Evolutionary conservation across 2,797 vertebrate species (phyloP), one percentile per base, ranked within the genome.

Genomic region (Neosalanx taihuensis): DNA sequence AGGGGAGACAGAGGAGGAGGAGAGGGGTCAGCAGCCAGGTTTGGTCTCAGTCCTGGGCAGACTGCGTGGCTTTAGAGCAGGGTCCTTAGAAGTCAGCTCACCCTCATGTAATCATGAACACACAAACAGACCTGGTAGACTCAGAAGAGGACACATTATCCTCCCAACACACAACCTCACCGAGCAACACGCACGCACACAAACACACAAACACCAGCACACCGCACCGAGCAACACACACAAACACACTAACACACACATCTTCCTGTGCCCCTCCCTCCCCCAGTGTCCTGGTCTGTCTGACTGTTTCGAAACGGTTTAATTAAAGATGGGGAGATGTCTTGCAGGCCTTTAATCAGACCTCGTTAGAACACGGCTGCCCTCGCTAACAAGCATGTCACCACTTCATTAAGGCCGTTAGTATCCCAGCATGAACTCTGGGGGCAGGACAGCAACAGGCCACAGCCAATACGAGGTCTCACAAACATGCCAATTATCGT

Each of bases 321-420:
- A 91, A 92, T 92, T 90, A 92, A 53, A 78, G 83, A 83, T 81
- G 75, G 79, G 81, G 62, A 82, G 84, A 89, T 64, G 75, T 83
- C 86, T 85, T 69, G 64, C 79, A 82, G 87, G 84, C 80, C 79
- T 87, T 87, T 90, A 89, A 91, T 92, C 89, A 91, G 85, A 70
- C 84, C 89, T 91, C 70, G 80, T 92, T 92, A 92, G 84, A 71
- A 78, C 53, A 79, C 73, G 88, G 91, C 88, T 84, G 76, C 79
- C 72, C 26, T 61, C 57, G 76, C 89, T 90, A 91, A 86, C 72
- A 82, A 85, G 79, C 51, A 81, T 84, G 89, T 90, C 90, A 86
- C 87, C 86, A 84, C 88, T 91, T 91, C 85, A 92, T 91, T 92
- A 90, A 73, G 77, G 56, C 80, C 82, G 74, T 72, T 31, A 35